These are phyloP conservation scores for Tragelaphus imberbis DNA, from an alignment of 2,113 vertebrate species.

Conservation along the genomic window DNA sequence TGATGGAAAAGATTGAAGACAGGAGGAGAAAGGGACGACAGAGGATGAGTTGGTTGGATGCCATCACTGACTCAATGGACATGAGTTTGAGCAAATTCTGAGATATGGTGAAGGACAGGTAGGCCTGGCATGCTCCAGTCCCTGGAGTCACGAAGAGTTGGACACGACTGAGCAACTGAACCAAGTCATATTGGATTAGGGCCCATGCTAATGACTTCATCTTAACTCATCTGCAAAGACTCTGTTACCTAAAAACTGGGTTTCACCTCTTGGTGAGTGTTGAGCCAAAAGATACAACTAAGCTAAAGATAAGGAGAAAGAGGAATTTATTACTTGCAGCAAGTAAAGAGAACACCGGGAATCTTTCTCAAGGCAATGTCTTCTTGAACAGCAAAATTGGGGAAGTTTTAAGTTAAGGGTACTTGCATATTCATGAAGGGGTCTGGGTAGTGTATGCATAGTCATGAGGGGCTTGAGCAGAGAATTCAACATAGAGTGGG, in stretches of 20 bases:
- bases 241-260: neutral
- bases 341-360: neutral
- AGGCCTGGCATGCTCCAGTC: neutral
- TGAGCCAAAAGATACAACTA: neutral
- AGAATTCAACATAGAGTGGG: neutral
- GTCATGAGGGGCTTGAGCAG: neutral
- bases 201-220: neutral
- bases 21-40: neutral
- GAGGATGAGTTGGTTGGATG: neutral
- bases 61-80: neutral
- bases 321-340: neutral
- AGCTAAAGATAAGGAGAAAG: neutral
- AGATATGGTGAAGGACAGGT: neutral
- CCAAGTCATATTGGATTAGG: neutral
- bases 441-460: neutral
- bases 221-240: neutral
- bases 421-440: neutral
- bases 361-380: neutral
- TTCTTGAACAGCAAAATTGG: neutral
- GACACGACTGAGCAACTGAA: neutral
- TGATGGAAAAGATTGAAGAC: neutral
- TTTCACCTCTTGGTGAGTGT: neutral
- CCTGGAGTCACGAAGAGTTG: neutral
- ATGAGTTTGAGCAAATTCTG: neutral
- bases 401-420: neutral